These are phyloP conservation scores for Fistularia commersonii DNA, from an alignment of 2,797 vertebrate species.

Conservation along the genomic window DNA sequence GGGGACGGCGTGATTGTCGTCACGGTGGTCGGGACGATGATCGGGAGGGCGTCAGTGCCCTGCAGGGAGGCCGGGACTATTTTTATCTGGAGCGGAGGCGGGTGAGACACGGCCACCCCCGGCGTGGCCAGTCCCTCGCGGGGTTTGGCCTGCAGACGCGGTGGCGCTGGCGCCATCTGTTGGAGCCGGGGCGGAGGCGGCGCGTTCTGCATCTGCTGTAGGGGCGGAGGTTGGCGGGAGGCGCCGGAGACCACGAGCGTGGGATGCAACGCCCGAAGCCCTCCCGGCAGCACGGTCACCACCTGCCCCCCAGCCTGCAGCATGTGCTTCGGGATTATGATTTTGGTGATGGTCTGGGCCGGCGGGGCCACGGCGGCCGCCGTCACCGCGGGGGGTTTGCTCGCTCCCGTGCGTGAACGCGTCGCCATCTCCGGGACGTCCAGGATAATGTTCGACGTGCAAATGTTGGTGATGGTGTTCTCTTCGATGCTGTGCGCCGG, in stretches of 20 bases:
- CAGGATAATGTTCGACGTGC: conserved; percentile 70
- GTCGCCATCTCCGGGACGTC: conserved; percentile 64
- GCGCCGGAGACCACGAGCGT: conserved; percentile 58
- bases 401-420: conserved; percentile 60
- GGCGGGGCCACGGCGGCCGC: conserved; percentile 33
- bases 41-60: conserved; percentile 63
- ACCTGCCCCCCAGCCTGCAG: conserved; percentile 68
- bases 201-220: conserved; percentile 87
- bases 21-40: conserved; percentile 68
- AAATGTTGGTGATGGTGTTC: conserved; percentile 72
- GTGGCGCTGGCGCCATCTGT: conserved; percentile 82
- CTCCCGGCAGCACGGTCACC: conserved; percentile 82
- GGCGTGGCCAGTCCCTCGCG: conserved; percentile 54
- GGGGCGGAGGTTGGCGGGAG: conserved; percentile 82
- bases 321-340: conserved; percentile 85
- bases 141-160: conserved; percentile 84
- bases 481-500: conserved; percentile 58
- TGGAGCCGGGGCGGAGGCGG: conserved; percentile 68
- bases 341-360: conserved; percentile 78
- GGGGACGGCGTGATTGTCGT: conserved; percentile 11
- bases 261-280: conserved; percentile 68
- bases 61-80: conserved; percentile 79
- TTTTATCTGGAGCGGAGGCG: conserved; percentile 86
- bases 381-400: conserved; percentile 44
- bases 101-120: conserved; percentile 54